Evolutionary conservation across 2,113 vertebrate species (phyloP), one percentile per base, ranked within the genome.

Genomic region (Cyrtonyx montezumae): DNA sequence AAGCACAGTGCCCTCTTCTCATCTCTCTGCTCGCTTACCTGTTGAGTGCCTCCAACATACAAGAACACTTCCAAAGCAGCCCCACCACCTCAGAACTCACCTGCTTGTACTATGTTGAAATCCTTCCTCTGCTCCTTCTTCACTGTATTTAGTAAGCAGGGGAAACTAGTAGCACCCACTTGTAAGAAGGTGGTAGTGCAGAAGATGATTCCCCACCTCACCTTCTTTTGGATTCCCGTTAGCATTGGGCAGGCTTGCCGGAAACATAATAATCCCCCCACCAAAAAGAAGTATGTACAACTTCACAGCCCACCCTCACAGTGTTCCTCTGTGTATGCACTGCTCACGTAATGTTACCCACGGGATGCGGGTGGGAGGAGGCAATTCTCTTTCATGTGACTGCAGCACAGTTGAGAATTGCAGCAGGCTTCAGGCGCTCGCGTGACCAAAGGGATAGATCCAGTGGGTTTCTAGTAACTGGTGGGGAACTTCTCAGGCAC

Each of bases 361-460:
- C 0, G 40, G 84, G 93, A 94, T 80, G 73, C 77, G 80, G 73
- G 76, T 94, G 66, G 84, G 74, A 94, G 58, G 28, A 81, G 78
- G 62, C 79, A 83, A 62, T 71, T 91, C 87, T 87, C 40, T 86
- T 81, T 83, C 87, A 90, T 78, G 91, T 92, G 93, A 95, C 83
- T 93, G 68, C 32, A 79, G 73, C 86, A 55, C 69, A 79, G 71
- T 94, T 95, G 91, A 93, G 95, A 93, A 92, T 84, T 97, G 88
- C 86, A 91, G 79, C 74, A 85, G 79, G 30, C 73, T 68, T 79
- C 25, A 90, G 86, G 67, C 21, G 0, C 83, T 88, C 3, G 3
- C 5, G 8, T 96, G 91, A 88, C 86, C 68, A 19, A 90, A 94
- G 66, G 75, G 88, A 77, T 68, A 59, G 65, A 84, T 83, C 5